Base-by-base conservation (phyloP, 2,113 vertebrate genomes). In the Excalfactoria chinensis region DNA sequence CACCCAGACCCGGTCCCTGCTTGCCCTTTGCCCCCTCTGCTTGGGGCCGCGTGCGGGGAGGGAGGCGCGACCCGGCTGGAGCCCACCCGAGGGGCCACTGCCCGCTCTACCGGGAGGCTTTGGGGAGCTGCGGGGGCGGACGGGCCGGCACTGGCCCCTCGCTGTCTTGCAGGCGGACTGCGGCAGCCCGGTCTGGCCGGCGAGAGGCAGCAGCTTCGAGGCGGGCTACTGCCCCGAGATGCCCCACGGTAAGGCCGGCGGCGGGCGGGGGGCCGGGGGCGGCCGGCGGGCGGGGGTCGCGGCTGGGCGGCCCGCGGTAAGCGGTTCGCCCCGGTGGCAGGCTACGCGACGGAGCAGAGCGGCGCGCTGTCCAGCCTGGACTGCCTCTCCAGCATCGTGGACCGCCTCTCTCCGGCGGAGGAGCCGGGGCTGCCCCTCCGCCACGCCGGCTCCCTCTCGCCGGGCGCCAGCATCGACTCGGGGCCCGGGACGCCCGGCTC, bases 351-450 rank as follows among this genome's bases (percentile, higher is more conserved):
- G 51, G 98, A 98, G 14, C 98, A 98, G 93, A 83, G 95, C 17
- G 96, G 95, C 18, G 96, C 98, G 26, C 97, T 98, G 28, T 99
- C 99, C 94, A 99, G 99, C 92, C 97, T 99, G 96, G 98, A 99
- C 96, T 99, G 99, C 93, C 97, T 99, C 84, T 99, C 99, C 97
- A 99, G 98, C 97, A 99, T 99, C 84, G 99, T 99, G 97, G 99
- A 99, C 93, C 98, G 99, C 5, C 98, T 99, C 87, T 98, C 98
- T 75, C 98, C 98, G 44, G 97, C 97, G 21, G 98, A 98, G 69
- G 95, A 98, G 30, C 86, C 97, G 9, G 97, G 89, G 12, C 63
- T 98, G 35, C 55, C 92, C 23, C 92, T 97, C n/a, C 97, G 97
- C 81, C 97, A 98, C 37, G 89, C 97, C 49, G 85, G 79, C 73